These are phyloP conservation scores for Pseudonaja textilis DNA, from an alignment of 2,113 vertebrate genomes.

Conservation along the genomic window DNA sequence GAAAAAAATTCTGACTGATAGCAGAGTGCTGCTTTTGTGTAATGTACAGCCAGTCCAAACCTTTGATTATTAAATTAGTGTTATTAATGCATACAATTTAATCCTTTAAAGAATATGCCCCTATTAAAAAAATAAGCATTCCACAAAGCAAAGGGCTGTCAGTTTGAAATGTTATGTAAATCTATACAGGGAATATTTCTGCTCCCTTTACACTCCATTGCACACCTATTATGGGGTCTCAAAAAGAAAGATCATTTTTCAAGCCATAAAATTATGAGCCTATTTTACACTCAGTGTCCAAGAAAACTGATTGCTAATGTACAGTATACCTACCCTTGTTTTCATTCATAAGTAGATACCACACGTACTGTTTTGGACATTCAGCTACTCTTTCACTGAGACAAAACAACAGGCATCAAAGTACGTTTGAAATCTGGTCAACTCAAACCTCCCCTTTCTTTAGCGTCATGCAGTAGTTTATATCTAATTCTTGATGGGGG, in stretches of 20 bases:
- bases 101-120: slow-evolving; percentile 54
- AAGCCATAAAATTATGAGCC: not conserved
- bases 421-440: not conserved
- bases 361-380: not conserved
- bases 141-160: slow-evolving; percentile 55
- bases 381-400: not conserved
- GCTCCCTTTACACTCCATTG: slow-evolving; percentile 49
- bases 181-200: slow-evolving; percentile 38
- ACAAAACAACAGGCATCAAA: not conserved
- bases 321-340: not conserved
- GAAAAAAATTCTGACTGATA: not conserved
- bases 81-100: slow-evolving; percentile 62
- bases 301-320: not conserved
- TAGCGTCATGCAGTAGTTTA: not conserved
- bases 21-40: not conserved
- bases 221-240: slow-evolving; percentile 26
- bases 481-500: not conserved
- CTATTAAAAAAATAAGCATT: slow-evolving; percentile 42
- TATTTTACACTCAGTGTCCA: not conserved
- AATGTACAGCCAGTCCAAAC: slow-evolving; percentile 1
- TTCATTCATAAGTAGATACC: not conserved
- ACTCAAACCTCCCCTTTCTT: not conserved
- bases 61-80: slow-evolving; percentile 49
- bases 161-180: slow-evolving; percentile 47
- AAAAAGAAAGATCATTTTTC: slow-evolving; percentile 20